phyloP scores from a whole-genome alignment of 35 echinoderm and acorn worm genomes.

The Lytechinus variegatus region DNA sequence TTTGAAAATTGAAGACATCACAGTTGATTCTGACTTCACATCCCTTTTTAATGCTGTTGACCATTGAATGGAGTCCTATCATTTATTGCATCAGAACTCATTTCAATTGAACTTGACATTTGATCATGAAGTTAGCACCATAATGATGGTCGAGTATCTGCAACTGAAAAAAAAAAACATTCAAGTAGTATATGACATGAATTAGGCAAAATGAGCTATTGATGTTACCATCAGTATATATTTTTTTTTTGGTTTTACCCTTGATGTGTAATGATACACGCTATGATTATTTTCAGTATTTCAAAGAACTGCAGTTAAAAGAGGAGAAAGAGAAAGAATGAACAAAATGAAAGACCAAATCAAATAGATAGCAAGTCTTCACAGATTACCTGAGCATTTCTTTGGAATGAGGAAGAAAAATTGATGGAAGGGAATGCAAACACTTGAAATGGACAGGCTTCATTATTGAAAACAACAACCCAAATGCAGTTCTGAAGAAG shows the following conservation, averaged over 20 bases:
- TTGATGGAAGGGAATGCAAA: neutral
- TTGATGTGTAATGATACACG: neutral
- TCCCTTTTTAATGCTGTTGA: neutral
- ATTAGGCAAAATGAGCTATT: neutral
- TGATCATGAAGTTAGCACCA: neutral
- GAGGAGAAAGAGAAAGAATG: neutral
- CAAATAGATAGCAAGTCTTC: neutral
- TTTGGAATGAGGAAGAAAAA: neutral
- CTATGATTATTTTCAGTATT: neutral
- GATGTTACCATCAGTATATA: neutral
- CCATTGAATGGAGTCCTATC: neutral
- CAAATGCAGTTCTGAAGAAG: neutral
- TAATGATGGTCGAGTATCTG: neutral
- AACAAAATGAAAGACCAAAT: neutral
- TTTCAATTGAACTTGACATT: neutral
- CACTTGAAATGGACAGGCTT: neutral
- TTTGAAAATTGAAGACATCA: constrained; percentile 45
- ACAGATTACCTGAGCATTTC: neutral
- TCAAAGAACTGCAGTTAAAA: neutral
- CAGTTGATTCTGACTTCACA: neutral
- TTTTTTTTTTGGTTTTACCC: neutral
- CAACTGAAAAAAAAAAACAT: neutral
- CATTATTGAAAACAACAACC: constrained; percentile 12
- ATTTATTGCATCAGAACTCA: neutral
- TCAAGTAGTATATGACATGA: neutral